A percentile compares a stretch with the other conserved stretches of the same genome.
Evolutionary conservation across 1,140 invertebrate genomes (phyloP).

Genomic region (Drosophila neocordata): DNA sequence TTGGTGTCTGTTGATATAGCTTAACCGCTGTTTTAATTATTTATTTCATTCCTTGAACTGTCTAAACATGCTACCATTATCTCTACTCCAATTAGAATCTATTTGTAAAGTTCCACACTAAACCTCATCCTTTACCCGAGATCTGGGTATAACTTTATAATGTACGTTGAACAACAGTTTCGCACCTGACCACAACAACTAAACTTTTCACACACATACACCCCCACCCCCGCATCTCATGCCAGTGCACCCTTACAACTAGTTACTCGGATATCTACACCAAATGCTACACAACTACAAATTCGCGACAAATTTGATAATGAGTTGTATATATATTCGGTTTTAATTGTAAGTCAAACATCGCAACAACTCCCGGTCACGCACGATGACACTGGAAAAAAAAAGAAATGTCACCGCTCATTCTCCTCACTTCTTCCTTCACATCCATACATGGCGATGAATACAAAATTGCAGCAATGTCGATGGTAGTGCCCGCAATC

Average conservation of each 20-base stretch:
- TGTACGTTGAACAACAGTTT: constrained; percentile 38
- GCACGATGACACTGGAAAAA: constrained; percentile 35
- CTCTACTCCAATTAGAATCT: constrained; percentile 14
- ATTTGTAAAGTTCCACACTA: constrained; percentile 18
- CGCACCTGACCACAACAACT: constrained; percentile 48
- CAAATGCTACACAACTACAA: constrained; percentile 36
- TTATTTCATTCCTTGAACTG: neutral
- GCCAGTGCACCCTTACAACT: neutral
- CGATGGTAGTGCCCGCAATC: constrained; percentile 17
- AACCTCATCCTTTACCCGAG: neutral
- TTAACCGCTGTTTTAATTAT: neutral
- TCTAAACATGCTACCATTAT: constrained; percentile 1
- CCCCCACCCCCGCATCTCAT: neutral
- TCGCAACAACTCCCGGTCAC: constrained; percentile 72
- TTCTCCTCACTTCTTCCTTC: neutral
- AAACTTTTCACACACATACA: constrained; percentile 10
- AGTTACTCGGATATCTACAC: constrained; percentile 14
- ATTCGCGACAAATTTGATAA: constrained; percentile 78
- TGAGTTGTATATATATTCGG: constrained; percentile 56
- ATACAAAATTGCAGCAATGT: constrained; percentile 55
- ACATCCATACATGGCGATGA: constrained; percentile 38
- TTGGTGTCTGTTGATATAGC: neutral
- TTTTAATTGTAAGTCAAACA: constrained; percentile 80
- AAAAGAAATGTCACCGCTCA: neutral
- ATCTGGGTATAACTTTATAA: constrained; percentile 3